Base-by-base conservation (phyloP, 2,113 vertebrate genomes). In the Felis chaus region DNA sequence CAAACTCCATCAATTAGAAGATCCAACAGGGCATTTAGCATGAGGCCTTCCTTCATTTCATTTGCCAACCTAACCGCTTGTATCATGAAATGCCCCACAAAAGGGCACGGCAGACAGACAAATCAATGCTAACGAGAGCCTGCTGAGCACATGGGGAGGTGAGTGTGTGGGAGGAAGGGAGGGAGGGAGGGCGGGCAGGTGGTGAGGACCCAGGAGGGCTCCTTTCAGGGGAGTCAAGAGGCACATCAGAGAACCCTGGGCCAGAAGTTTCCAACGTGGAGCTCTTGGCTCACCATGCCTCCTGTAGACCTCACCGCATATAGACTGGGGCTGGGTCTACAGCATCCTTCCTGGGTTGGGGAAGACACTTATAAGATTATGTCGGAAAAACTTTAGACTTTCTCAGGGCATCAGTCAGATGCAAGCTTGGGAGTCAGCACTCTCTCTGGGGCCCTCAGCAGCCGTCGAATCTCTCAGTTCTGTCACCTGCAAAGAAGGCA, bases 51-150 rank as follows among this genome's bases (percentile, higher is more conserved):
- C 78, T 88, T 63, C 92, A 89, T 86, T 50, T 97, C 94, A 81
- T 96, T 80, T 97, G 96, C 94, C 96, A 96, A 48, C 53, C 79
- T 91, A 79, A 94, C 95, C 4, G 8, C 91, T 68, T 31, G 91
- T 39, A 74, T 86, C 85, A 39, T 53, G 86, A 83, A 85, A 48
- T 61, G 91, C 92, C 86, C 92, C 41, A 79, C 91, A 69, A 86
- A 92, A 94, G 87, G 96, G 61, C 85, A 14, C 63, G 10, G 19
- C 69, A 89, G 96, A 91, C 63, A 45, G 84, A 94, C 66, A 95
- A 68, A 91, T 95, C 85, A 92, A 15, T 69, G 91, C 95, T 94
- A 94, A 95, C 14, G 50, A 79, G 93, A 71, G 63, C 66, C 78
- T 78, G 85, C 79, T 31, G 69, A 25, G 69, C 1, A 19, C 33